Evolutionary conservation across 2,113 vertebrate genomes (phyloP).

Genomic region (Cebus imitator): DNA sequence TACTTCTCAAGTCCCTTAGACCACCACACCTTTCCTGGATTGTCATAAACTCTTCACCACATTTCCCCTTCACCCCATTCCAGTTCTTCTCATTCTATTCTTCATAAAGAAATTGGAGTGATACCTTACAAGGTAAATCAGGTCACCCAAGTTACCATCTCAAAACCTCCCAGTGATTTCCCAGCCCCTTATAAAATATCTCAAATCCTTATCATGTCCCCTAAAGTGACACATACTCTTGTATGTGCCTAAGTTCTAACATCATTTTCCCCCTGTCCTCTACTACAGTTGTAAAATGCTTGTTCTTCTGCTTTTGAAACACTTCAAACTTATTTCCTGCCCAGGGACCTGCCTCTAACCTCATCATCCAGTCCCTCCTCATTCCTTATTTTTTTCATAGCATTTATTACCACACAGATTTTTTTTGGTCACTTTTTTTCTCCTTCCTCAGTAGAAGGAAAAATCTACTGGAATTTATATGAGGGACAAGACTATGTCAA

Average conservation of each 20-base stretch:
- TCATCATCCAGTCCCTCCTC: not conserved
- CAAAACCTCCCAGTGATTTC: not conserved
- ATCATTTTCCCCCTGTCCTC: not conserved
- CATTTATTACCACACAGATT: not conserved
- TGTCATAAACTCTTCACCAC: not conserved
- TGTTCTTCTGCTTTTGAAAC: not conserved
- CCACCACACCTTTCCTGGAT: not conserved
- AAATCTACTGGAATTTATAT: not conserved
- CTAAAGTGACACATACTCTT: rapidly evolving
- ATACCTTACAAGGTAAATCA: not conserved
- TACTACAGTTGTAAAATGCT: not conserved
- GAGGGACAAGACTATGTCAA: not conserved
- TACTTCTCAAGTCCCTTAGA: not conserved
- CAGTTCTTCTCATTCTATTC: not conserved
- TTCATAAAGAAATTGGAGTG: not conserved
- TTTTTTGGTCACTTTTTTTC: not conserved
- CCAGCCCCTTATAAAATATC: not conserved
- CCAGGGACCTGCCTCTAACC: not conserved
- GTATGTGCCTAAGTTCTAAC: not conserved
- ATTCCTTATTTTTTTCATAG: not conserved
- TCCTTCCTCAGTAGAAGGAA: not conserved
- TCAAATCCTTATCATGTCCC: not conserved
- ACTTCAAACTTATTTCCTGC: not conserved
- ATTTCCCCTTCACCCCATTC: not conserved
- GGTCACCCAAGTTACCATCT: not conserved